Conservation (phyloP, 2,888 invertebrate species). For the Ichneumoninae sp. region DNA sequence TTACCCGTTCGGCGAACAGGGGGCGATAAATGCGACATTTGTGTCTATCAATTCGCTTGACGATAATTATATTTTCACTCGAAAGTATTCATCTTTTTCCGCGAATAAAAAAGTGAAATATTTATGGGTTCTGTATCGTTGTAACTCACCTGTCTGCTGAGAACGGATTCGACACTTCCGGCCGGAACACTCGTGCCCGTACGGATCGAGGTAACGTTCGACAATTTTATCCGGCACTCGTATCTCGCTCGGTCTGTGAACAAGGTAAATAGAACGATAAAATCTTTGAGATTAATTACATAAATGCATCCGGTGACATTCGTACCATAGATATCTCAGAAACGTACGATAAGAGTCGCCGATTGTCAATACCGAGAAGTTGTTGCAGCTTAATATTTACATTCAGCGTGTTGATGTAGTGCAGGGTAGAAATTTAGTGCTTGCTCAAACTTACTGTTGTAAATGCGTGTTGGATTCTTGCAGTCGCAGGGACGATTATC, state of each 20-base stretch:
- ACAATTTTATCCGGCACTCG: conserved; percentile 85
- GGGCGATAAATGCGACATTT: background rate
- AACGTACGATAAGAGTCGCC: conserved; percentile 34
- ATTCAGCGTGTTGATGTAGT: background rate
- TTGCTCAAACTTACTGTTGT: conserved; percentile 82
- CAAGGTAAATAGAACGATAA: conserved; percentile 54
- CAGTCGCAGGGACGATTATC: conserved; percentile 84
- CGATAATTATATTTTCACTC: background rate
- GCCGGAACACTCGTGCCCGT: conserved; percentile 72
- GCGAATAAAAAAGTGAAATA: background rate
- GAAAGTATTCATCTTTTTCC: background rate
- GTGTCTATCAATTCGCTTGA: background rate
- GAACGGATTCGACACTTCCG: conserved; percentile 78
- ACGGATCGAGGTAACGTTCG: conserved; percentile 81
- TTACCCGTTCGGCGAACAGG: background rate
- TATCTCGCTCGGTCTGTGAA: conserved; percentile 87
- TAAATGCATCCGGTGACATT: conserved; percentile 11
- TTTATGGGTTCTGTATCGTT: background rate
- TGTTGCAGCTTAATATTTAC: conserved; percentile 14
- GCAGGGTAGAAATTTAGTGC: conserved; percentile 18
- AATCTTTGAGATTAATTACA: conserved; percentile 6
- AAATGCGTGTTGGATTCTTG: conserved; percentile 80
- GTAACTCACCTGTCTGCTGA: conserved; percentile 83
- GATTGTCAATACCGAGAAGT: conserved; percentile 38
- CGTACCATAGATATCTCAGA: conserved; percentile 1